phyloP scores from a whole-genome alignment of 1,140 invertebrate species.

The Drosophila orosa region DNA sequence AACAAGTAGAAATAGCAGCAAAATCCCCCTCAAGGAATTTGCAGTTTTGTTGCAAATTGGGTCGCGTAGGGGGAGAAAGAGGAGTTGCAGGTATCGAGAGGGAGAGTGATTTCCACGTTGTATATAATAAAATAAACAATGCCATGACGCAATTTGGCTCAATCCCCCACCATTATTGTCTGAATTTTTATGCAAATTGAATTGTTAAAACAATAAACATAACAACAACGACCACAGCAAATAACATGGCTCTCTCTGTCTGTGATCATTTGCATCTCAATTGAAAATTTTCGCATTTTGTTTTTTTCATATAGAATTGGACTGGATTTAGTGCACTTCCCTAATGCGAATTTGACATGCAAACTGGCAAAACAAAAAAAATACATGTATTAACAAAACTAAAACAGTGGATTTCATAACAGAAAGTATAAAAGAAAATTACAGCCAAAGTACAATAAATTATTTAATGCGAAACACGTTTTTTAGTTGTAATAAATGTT shows the following conservation, averaged over 20 bases:
- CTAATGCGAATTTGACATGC: slow-evolving; percentile 61
- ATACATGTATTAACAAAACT: not conserved
- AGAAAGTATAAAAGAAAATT: not conserved
- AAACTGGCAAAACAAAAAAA: slow-evolving; percentile 12
- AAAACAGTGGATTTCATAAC: slow-evolving; percentile 6
- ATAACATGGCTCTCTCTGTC: slow-evolving; percentile 29
- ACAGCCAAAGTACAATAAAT: not conserved
- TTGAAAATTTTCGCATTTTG: slow-evolving; percentile 39
- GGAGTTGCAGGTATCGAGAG: slow-evolving; percentile 3
- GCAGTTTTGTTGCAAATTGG: slow-evolving; percentile 37
- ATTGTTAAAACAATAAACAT: slow-evolving; percentile 69
- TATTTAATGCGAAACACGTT: not conserved
- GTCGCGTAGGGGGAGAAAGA: slow-evolving; percentile 13
- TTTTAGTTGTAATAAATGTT: not conserved
- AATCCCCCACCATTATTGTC: slow-evolving; percentile 36
- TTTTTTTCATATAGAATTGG: slow-evolving; percentile 25
- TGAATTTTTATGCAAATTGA: slow-evolving; percentile 57
- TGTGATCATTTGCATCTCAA: slow-evolving; percentile 70
- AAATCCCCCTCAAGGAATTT: slow-evolving; percentile 43
- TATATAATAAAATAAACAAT: slow-evolving; percentile 49
- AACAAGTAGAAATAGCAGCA: slow-evolving; percentile 39
- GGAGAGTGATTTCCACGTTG: slow-evolving; percentile 31
- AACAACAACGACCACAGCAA: slow-evolving; percentile 47
- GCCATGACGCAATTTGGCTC: slow-evolving; percentile 55
- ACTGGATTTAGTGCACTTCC: slow-evolving; percentile 59